Evolutionary conservation across 1,140 invertebrate genomes (phyloP), one percentile per base, ranked within the genome.

Genomic region (Ptiloglossa arizonensis): DNA sequence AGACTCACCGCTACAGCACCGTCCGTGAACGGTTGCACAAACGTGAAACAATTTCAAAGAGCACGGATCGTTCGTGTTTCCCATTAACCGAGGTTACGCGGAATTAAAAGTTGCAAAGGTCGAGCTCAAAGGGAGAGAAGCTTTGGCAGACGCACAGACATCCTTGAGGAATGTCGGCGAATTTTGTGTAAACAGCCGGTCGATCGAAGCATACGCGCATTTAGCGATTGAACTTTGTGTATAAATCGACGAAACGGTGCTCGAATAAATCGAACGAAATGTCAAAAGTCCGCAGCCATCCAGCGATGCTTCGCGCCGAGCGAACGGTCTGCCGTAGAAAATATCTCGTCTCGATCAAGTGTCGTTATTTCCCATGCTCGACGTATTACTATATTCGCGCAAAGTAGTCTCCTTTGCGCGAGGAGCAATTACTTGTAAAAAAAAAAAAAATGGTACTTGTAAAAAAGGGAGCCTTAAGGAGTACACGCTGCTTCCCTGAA

Each of bases 111-210:
- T 4, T 0, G 2, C 2, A 24, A 24, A 54, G 27, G 35, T 66
- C 15, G 27, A 29, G 41, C 44, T 57, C 48, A 82, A 83, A 82
- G 56, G 29, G 27, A 29, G 27, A 29, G 32, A 70, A 44, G 48
- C 56, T 69, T 79, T 63, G 29, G 60, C 56, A 75, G 75, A 82
- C 52, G 35, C 50, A 6, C 27, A 75, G 52, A 67, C 66, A 59
- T 80, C 62, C 71, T 56, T 71, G 56, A 59, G 46, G 60, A 62
- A 68, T 44, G 73, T 19, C 57, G 32, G 29, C 24, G 44, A 56
- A 4, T 63, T 13, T 71, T 50, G 27, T 11, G 56, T 80, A 84
- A 84, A 84, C 81, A 83, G 57, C 50, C 50, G 32, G 57, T 46
- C 66, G 82, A 80, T 84, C 81, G 68, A 59, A 78, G 57, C 38